phyloP scores from a whole-genome alignment of 2,113 vertebrate species.

The Isurus oxyrinchus region DNA sequence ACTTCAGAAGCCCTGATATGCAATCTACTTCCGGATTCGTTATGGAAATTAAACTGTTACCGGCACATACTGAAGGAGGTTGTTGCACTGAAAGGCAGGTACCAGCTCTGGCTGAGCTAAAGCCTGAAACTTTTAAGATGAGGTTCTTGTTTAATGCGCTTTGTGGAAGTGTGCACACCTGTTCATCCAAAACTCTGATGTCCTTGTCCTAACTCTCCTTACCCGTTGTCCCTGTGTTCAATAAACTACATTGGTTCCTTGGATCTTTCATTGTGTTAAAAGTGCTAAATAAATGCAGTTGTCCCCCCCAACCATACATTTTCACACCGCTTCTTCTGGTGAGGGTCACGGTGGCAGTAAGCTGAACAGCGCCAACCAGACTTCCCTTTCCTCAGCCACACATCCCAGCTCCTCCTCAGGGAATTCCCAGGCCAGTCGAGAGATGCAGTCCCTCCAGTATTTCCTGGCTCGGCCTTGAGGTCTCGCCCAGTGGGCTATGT shows the following conservation, averaged over 20 bases:
- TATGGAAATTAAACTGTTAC: slow-evolving; percentile 53
- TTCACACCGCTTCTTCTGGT: too few relatives aligned
- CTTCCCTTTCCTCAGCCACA: too few relatives aligned
- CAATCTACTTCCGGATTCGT: slow-evolving; percentile 55
- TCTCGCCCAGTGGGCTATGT: too few relatives aligned
- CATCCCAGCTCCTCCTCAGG: too few relatives aligned
- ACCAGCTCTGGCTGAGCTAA: background rate
- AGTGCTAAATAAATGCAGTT: background rate
- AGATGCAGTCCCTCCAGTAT: too few relatives aligned
- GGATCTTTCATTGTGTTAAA: background rate
- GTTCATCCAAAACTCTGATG: background rate
- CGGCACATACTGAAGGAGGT: slow-evolving; percentile 60
- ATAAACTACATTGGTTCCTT: background rate
- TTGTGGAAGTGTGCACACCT: background rate
- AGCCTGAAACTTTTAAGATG: background rate
- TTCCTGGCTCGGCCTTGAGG: too few relatives aligned
- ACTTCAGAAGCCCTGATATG: slow-evolving; percentile 55
- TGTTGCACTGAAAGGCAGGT: slow-evolving; percentile 60
- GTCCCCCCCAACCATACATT: background rate
- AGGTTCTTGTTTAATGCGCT: background rate
- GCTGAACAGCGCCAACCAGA: too few relatives aligned
- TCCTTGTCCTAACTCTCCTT: background rate
- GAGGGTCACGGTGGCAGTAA: too few relatives aligned
- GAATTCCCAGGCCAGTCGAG: too few relatives aligned
- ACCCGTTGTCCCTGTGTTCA: background rate